phyloP scores from a whole-genome alignment of 2,888 invertebrate genomes.

The Neuroscelio doddi region DNA sequence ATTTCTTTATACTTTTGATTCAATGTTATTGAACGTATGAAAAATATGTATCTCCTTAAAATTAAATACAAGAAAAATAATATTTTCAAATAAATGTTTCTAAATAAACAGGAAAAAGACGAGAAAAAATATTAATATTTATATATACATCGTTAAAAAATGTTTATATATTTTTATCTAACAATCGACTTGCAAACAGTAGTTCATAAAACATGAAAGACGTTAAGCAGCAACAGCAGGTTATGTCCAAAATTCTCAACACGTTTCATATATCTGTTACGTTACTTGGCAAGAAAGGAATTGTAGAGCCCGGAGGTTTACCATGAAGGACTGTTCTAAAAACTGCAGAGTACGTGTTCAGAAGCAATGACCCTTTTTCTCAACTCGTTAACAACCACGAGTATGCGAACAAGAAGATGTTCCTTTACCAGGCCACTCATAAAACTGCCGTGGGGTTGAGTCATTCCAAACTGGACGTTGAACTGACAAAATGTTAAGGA shows the following conservation, averaged over 20 bases:
- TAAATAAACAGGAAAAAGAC: too few relatives aligned
- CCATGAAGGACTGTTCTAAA: constrained; percentile 29
- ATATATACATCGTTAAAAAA: neutral
- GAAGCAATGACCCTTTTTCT: constrained; percentile 33
- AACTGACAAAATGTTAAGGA: constrained; percentile 18
- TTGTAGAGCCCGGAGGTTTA: constrained; percentile 20
- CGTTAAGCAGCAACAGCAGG: too few relatives aligned
- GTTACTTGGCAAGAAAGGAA: constrained; percentile 27
- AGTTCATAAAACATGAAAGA: too few relatives aligned
- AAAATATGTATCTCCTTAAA: too few relatives aligned
- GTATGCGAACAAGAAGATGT: constrained; percentile 33
- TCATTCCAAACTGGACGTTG: constrained; percentile 30
- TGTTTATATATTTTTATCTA: too few relatives aligned
- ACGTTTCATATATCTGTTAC: constrained; percentile 12
- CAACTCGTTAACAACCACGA: constrained; percentile 34
- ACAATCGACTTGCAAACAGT: too few relatives aligned
- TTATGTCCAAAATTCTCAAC: constrained; percentile 14
- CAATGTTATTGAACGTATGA: too few relatives aligned
- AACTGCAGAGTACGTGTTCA: constrained; percentile 33
- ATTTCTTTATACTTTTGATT: too few relatives aligned
- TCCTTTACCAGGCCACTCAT: constrained; percentile 38
- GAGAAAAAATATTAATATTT: neutral
- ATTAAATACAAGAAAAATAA: too few relatives aligned
- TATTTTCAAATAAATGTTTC: too few relatives aligned
- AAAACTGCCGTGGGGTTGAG: constrained; percentile 22